Percentiles rank a stretch among this genome's conserved stretches.
Evolutionary conservation across 2,797 vertebrate species (phyloP).

Genomic region (Chrysocyon brachyurus): DNA sequence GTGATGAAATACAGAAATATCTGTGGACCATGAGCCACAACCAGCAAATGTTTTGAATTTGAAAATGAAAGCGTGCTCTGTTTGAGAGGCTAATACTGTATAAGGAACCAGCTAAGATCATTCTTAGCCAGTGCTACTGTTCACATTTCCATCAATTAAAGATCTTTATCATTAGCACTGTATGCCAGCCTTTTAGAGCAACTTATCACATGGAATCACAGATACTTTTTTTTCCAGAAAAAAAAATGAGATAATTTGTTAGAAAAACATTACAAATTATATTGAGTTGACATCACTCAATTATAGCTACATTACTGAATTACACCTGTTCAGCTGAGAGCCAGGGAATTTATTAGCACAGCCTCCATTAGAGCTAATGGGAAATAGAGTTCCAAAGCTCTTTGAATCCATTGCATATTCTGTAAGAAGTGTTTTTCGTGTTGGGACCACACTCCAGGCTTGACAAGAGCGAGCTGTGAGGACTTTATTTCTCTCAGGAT

Average conservation of each 20-base stretch:
- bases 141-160: constrained; percentile 77
- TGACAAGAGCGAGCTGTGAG: neutral
- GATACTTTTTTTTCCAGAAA: constrained; percentile 63
- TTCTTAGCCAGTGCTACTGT: constrained; percentile 62
- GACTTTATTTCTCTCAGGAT: constrained; percentile 33
- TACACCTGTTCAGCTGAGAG: constrained; percentile 70
- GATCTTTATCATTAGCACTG: constrained; percentile 72
- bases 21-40: neutral
- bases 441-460: neutral
- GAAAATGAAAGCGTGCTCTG: constrained; percentile 43
- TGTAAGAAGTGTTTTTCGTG: constrained; percentile 51
- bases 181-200: constrained; percentile 73
- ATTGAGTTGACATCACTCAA: constrained; percentile 79
- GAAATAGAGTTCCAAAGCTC: constrained; percentile 61
- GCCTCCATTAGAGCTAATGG: constrained; percentile 76
- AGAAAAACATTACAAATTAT: constrained; percentile 83
- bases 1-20: neutral
- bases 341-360: constrained; percentile 62
- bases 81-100: constrained; percentile 64
- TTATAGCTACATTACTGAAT: constrained; percentile 82
- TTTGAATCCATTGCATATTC: constrained; percentile 41
- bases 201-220: constrained; percentile 78
- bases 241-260: constrained; percentile 83
- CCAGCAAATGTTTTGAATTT: no score
- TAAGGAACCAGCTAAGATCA: constrained; percentile 53